A percentile compares a stretch with the other conserved stretches of the same genome.
These are phyloP conservation scores for Nixonia krombeini DNA, from an alignment of 1,140 invertebrate species.

Conservation along the genomic window DNA sequence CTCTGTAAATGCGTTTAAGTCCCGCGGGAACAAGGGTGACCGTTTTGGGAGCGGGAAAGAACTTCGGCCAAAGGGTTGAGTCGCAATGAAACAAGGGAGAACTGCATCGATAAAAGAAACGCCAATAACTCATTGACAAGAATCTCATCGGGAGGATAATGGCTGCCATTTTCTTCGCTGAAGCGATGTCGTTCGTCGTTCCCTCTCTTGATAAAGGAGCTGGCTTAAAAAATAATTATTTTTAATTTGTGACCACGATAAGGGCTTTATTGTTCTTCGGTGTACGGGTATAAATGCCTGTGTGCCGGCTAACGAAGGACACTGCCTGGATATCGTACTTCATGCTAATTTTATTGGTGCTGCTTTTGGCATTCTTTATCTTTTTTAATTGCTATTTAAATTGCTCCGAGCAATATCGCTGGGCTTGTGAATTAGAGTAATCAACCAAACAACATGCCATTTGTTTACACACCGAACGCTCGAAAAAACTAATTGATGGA, in stretches of 20 bases:
- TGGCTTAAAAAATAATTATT: conserved; percentile 72
- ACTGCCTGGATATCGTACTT: conserved; percentile 55
- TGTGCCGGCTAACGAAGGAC: conserved; percentile 48
- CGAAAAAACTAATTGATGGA: too few relatives aligned
- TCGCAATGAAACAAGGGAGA: conserved; percentile 56
- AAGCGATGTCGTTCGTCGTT: conserved; percentile 22
- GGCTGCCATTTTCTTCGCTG: conserved; percentile 60
- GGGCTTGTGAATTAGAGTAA: conserved; percentile 50
- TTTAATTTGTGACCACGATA: conserved; percentile 71
- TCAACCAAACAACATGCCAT: conserved; percentile 42
- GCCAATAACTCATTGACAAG: conserved; percentile 73
- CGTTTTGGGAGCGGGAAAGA: conserved; percentile 48
- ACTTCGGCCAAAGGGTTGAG: conserved; percentile 64
- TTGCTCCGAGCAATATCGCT: conserved; percentile 47
- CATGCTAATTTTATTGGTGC: conserved; percentile 64
- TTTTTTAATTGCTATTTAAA: conserved; percentile 62
- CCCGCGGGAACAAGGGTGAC: conserved; percentile 29
- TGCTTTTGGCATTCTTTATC: conserved; percentile 61
- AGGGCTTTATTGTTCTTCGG: conserved; percentile 61
- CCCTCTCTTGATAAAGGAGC: conserved; percentile 63
- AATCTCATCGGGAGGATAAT: conserved; percentile 69
- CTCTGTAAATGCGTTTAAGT: conserved; percentile 34
- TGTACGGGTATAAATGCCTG: conserved; percentile 46
- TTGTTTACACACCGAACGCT: too few relatives aligned
- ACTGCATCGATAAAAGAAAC: conserved; percentile 63